A percentile compares a stretch with the other conserved stretches of the same genome.
These are phyloP conservation scores for Gadus chalcogrammus DNA, from an alignment of 2,113 vertebrate species.

Conservation along the genomic window DNA sequence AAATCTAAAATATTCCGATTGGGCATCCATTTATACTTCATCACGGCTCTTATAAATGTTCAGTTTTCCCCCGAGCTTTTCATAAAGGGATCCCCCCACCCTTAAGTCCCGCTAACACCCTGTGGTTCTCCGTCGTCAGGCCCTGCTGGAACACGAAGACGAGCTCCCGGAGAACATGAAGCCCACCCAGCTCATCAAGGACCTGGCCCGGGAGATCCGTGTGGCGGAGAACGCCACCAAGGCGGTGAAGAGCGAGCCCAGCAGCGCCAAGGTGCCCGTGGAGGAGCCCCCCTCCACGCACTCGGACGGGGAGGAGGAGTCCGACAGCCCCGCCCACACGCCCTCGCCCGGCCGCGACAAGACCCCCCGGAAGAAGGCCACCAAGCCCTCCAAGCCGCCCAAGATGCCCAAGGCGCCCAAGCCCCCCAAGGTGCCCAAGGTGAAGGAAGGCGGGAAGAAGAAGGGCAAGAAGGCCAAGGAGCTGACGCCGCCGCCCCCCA, in stretches of 20 bases:
- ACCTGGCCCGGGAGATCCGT: conserved; percentile 98
- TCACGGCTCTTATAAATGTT: no score
- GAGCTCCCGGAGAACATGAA: conserved; percentile 98
- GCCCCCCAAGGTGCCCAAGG: conserved; percentile 80
- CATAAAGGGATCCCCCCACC: no score
- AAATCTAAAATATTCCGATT: no score
- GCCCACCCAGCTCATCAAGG: conserved; percentile 97
- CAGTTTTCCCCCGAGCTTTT: no score
- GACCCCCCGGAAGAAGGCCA: conserved; percentile 63
- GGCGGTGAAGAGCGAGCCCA: conserved; percentile 82
- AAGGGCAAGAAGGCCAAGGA: conserved; percentile 89
- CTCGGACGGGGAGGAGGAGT: conserved; percentile 74
- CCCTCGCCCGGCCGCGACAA: conserved; percentile 70
- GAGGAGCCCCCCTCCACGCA: conserved; percentile 81
- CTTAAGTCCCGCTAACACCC: neutral
- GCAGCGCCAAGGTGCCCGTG: conserved; percentile 70
- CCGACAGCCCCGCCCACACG: conserved; percentile 74
- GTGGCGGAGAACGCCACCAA: conserved; percentile 95
- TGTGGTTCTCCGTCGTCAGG: conserved; percentile 66
- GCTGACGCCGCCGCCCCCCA: conserved; percentile 69
- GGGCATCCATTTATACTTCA: no score
- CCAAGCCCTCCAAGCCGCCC: conserved; percentile 74
- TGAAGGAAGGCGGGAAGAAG: conserved; percentile 91
- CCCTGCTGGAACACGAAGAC: conserved; percentile 93
- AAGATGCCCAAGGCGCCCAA: conserved; percentile 84